Evolutionary conservation across 2,888 invertebrate species (phyloP).

Genomic region (Rhingia rostrata): DNA sequence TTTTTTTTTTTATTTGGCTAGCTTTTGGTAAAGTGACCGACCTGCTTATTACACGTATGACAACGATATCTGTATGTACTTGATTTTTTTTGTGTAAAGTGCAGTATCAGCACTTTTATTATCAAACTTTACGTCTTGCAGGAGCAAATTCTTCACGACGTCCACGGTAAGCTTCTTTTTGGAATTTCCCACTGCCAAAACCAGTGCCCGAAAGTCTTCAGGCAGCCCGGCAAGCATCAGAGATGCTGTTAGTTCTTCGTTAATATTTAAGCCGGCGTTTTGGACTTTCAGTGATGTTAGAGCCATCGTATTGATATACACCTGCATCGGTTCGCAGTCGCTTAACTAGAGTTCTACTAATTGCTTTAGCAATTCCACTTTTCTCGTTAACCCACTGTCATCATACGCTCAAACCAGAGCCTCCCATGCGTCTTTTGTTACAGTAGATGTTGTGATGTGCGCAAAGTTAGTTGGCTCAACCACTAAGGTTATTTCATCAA

Average conservation of each 20-base stretch:
- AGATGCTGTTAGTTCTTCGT: conserved; percentile 64
- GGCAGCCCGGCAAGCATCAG: conserved; percentile 64
- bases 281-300: conserved; percentile 65
- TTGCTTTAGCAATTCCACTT: conserved; percentile 64
- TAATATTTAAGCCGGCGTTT: conserved; percentile 66
- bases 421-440: conserved; percentile 73
- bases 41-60: conserved; percentile 53
- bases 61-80: conserved; percentile 34
- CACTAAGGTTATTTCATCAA: conserved; percentile 64
- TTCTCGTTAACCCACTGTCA: conserved; percentile 67
- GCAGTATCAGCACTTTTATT: neutral
- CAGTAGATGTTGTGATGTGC: conserved; percentile 25
- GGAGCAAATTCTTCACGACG: conserved; percentile 48
- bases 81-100: conserved; percentile 46
- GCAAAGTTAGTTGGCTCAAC: neutral
- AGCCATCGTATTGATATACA: conserved; percentile 73
- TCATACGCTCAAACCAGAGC: conserved; percentile 61
- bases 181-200: conserved; percentile 63
- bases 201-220: conserved; percentile 52
- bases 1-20: conserved; percentile 55
- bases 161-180: conserved; percentile 50
- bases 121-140: conserved; percentile 67
- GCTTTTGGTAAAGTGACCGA: conserved; percentile 52
- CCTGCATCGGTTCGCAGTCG: conserved; percentile 65
- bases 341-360: conserved; percentile 60